Evolutionary conservation across 2,113 vertebrate species (phyloP).

Genomic region (Odobenus rosmarus): DNA sequence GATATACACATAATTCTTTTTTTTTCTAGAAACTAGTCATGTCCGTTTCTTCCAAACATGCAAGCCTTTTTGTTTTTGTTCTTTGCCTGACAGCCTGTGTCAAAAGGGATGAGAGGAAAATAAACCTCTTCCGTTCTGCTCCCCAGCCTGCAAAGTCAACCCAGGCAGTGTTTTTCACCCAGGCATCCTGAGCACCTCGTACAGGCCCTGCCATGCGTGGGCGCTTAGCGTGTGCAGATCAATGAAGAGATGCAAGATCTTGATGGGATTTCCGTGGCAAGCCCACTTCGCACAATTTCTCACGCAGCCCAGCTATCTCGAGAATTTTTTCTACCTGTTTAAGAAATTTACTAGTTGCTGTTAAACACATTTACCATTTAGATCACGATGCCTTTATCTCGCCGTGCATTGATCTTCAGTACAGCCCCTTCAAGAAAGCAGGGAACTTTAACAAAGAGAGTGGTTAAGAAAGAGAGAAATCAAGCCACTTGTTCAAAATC

Average conservation of each 20-base stretch:
- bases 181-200: no score
- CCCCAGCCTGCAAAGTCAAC: neutral
- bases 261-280: neutral
- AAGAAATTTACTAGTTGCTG: neutral
- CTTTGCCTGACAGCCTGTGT: neutral
- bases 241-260: neutral
- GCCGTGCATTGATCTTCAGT: neutral
- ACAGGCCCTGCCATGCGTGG: no score
- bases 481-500: neutral
- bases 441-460: neutral
- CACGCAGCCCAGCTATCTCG: neutral
- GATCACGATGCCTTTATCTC: neutral
- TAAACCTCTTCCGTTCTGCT: neutral
- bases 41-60: neutral
- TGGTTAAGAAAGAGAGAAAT: neutral
- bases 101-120: neutral
- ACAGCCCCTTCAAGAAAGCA: neutral
- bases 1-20: neutral
- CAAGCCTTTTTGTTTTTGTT: neutral
- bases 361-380: neutral
- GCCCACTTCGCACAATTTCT: neutral
- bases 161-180: neutral
- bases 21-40: neutral
- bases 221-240: neutral
- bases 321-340: neutral